Percentiles rank a stretch among this genome's conserved stretches.
phyloP scores from a whole-genome alignment of 1,140 invertebrate genomes.

The Matsumurasca onukii region DNA sequence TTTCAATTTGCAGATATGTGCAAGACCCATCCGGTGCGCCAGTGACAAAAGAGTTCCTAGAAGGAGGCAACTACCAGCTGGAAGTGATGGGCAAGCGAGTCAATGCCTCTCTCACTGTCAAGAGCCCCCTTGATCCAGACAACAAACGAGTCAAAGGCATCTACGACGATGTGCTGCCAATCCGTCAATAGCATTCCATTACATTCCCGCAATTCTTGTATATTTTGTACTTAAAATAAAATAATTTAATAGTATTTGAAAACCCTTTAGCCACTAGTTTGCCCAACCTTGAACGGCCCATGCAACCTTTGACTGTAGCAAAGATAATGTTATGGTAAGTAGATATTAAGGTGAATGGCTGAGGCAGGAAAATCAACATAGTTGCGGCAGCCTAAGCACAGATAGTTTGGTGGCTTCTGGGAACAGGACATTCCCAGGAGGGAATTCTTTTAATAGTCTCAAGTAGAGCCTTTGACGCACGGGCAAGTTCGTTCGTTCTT shows the following conservation, averaged over 20 bases:
- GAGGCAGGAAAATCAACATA: too few species aligned
- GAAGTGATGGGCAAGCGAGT: conserved; percentile 74
- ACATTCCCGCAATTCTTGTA: conserved; percentile 4
- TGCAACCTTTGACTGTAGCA: too few species aligned
- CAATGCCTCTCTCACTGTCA: conserved; percentile 66
- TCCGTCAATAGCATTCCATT: conserved; percentile 33
- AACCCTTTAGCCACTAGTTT: too few species aligned
- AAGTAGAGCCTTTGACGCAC: too few species aligned
- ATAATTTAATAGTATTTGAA: conserved; percentile 12
- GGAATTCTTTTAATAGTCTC: too few species aligned
- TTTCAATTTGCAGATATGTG: conserved; percentile 54
- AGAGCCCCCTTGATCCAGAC: conserved; percentile 78
- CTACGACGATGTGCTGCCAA: conserved; percentile 37
- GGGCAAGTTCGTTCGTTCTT: too few species aligned
- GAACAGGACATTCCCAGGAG: too few species aligned
- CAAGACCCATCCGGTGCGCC: conserved; percentile 54
- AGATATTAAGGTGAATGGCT: too few species aligned
- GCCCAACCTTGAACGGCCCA: too few species aligned
- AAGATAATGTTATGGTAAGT: too few species aligned
- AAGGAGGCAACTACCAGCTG: conserved; percentile 72
- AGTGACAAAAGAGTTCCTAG: conserved; percentile 67
- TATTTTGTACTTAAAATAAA: conserved; percentile 30
- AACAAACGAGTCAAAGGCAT: conserved; percentile 54
- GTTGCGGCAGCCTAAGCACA: too few species aligned
- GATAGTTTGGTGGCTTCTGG: too few species aligned